Conservation (phyloP, 2,113 vertebrate species). For the Rhagologus leucostigma region DNA sequence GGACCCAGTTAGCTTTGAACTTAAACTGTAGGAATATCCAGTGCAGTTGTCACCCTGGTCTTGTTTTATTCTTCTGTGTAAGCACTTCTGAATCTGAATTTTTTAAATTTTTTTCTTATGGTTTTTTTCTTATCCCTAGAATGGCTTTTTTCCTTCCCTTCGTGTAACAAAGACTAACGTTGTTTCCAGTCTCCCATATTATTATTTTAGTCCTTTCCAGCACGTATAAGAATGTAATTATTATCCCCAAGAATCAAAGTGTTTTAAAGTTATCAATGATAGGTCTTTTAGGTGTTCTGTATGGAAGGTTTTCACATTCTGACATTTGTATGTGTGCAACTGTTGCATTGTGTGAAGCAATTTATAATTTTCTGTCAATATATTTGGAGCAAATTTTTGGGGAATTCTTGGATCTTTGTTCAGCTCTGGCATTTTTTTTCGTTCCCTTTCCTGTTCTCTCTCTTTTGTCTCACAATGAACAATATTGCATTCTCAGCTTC, state of each 20-base stretch:
- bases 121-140: fast-evolving
- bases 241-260: neutral
- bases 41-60: neutral
- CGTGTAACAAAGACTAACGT: neutral
- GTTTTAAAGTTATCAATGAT: neutral
- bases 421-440: neutral
- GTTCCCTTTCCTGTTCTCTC: neutral
- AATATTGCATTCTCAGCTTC: neutral
- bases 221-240: neutral
- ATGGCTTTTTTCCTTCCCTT: neutral
- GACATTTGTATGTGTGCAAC: neutral
- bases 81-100: neutral
- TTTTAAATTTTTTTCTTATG: neutral
- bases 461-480: neutral
- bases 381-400: neutral
- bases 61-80: neutral
- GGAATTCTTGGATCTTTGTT: neutral
- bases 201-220: neutral
- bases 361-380: neutral
- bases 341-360: neutral
- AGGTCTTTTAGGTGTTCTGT: neutral
- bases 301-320: neutral
- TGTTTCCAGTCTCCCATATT: neutral
- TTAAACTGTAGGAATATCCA: neutral
- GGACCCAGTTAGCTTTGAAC: neutral